Conservation (phyloP, 2,888 invertebrate species). For the Apamea anceps region DNA sequence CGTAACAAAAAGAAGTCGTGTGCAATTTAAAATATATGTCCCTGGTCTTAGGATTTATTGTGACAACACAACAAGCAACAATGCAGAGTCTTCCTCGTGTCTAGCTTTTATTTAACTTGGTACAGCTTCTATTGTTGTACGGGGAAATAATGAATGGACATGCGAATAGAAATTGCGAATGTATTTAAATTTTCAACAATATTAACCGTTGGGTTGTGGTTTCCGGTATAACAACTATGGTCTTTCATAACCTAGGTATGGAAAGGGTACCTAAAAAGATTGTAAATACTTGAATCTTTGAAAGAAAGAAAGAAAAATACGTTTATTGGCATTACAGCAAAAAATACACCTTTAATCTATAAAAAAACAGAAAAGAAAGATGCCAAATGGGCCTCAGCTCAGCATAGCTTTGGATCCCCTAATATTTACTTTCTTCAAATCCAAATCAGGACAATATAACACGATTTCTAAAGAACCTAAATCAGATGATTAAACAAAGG, state of each 20-base stretch:
- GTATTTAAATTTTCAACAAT: slow-evolving; percentile 21
- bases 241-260: background rate
- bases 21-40: slow-evolving; percentile 55
- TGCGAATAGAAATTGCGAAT: slow-evolving; percentile 19
- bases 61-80: slow-evolving; percentile 62
- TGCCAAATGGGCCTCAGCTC: background rate
- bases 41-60: slow-evolving; percentile 56
- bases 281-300: background rate
- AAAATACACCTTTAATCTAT: background rate
- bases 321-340: background rate
- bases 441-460: background rate
- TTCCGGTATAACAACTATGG: slow-evolving; percentile 8
- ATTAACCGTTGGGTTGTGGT: background rate
- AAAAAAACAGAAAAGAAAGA: background rate
- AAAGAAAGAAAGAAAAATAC: background rate
- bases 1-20: slow-evolving; percentile 55
- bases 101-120: slow-evolving; percentile 38
- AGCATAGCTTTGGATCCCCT: too few relatives aligned
- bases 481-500: background rate
- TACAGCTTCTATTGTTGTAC: slow-evolving; percentile 21
- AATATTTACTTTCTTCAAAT: background rate
- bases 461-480: background rate
- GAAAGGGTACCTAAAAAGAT: background rate
- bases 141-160: slow-evolving; percentile 42
- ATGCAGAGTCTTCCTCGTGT: slow-evolving; percentile 51